Conservation (phyloP, 2,113 vertebrate genomes). For the Cyphomyrus discorhynchus region DNA sequence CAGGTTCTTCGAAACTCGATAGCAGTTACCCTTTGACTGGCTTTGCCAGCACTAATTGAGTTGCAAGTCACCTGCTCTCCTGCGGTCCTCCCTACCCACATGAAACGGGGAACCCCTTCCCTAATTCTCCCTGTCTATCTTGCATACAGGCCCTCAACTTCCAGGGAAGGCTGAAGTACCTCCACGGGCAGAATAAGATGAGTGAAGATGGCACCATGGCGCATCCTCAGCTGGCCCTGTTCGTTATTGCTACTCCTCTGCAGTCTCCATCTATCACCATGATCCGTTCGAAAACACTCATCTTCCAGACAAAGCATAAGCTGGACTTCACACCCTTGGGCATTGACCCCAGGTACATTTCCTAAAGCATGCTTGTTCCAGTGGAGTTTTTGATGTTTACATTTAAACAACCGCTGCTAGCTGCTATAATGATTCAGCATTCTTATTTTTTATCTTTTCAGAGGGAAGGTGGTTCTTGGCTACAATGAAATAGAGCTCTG, state of each 20-base stretch:
- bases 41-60: neutral
- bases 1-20: neutral
- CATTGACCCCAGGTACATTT: constrained; percentile 46
- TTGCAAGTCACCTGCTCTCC: neutral
- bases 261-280: constrained; percentile 50
- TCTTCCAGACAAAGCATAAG: constrained; percentile 59
- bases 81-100: constrained; percentile 29
- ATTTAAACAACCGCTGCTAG: neutral
- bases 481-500: constrained; percentile 65
- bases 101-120: neutral
- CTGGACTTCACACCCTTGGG: constrained; percentile 53
- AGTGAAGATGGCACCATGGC: constrained; percentile 38
- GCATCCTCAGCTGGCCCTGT: constrained; percentile 48
- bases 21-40: neutral
- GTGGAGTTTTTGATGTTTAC: neutral
- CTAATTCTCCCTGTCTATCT: neutral
- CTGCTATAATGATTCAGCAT: neutral
- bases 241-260: constrained; percentile 43
- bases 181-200: constrained; percentile 49
- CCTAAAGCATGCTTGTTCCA: neutral
- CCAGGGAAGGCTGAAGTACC: constrained; percentile 49
- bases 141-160: constrained; percentile 47
- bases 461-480: constrained; percentile 62
- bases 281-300: constrained; percentile 43
- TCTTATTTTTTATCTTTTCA: constrained; percentile 22